Conservation (phyloP, 2,888 invertebrate genomes). For the Stictocephala bisonia region DNA sequence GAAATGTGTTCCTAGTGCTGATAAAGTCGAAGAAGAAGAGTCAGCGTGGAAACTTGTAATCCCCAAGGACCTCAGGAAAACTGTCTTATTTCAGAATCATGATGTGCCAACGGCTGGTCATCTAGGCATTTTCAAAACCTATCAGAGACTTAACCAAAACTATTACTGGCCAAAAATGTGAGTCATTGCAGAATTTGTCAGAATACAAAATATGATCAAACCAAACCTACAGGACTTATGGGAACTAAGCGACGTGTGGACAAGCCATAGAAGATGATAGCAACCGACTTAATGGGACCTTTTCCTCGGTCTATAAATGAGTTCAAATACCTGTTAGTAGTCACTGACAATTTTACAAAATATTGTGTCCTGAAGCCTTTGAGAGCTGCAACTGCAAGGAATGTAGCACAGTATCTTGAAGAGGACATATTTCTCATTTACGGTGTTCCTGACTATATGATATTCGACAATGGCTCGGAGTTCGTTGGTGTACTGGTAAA, state of each 20-base stretch:
- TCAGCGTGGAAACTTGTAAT: conserved; percentile 48
- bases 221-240: neutral
- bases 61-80: neutral
- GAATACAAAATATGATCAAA: conserved; percentile 6
- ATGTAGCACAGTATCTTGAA: conserved; percentile 15
- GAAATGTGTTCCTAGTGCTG: neutral
- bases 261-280: conserved; percentile 37
- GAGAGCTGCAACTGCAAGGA: conserved; percentile 53
- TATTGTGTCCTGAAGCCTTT: conserved; percentile 55
- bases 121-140: conserved; percentile 52
- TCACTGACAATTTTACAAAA: conserved; percentile 59
- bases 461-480: conserved; percentile 34
- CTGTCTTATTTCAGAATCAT: conserved; percentile 45
- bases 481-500: neutral
- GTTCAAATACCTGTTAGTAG: conserved; percentile 56
- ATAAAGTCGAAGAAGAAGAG: neutral
- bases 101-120: conserved; percentile 53
- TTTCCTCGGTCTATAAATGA: conserved; percentile 58
- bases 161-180: conserved; percentile 55
- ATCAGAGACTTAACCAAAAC: conserved; percentile 32
- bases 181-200: conserved; percentile 37
- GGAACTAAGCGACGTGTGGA: neutral
- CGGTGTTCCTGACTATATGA: conserved; percentile 17
- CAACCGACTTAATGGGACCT: conserved; percentile 60
- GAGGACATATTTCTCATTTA: conserved; percentile 26